A percentile compares a stretch with the other conserved stretches of the same genome.
These are phyloP conservation scores for Ectemnius lituratus DNA, from an alignment of 2,888 invertebrate species.

Conservation along the genomic window DNA sequence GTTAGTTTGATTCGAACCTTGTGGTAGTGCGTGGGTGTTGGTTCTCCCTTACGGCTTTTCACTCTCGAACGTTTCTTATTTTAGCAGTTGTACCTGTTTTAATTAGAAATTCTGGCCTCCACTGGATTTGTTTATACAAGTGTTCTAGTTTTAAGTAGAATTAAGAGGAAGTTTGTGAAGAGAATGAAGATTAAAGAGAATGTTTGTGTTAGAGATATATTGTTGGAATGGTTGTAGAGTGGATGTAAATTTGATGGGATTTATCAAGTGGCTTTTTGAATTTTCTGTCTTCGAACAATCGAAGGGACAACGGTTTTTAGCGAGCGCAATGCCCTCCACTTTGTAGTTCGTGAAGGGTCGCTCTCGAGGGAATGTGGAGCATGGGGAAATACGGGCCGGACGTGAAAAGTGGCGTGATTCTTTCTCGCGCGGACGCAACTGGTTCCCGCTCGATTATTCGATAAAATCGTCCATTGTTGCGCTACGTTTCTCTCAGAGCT, in stretches of 20 bases:
- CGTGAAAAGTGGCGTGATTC: conserved; percentile 39
- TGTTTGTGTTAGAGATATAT: not conserved
- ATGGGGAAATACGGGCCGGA: conserved; percentile 23
- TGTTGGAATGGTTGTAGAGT: conserved; percentile 37
- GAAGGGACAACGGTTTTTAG: conserved; percentile 54
- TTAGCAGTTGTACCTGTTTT: too few relatives aligned
- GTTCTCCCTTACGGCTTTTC: too few relatives aligned
- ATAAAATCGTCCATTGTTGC: conserved; percentile 43
- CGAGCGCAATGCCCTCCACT: conserved; percentile 50
- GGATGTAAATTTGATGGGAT: conserved; percentile 42
- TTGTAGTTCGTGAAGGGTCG: conserved; percentile 46
- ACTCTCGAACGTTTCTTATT: too few relatives aligned
- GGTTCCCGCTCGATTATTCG: conserved; percentile 24
- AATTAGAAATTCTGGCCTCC: too few relatives aligned
- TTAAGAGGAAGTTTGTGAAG: too few relatives aligned
- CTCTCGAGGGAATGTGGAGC: conserved; percentile 20
- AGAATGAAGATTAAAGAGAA: too few relatives aligned
- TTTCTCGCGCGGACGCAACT: conserved; percentile 23
- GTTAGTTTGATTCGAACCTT: conserved; percentile 66
- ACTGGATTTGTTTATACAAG: too few relatives aligned
- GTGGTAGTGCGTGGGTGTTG: conserved; percentile 36
- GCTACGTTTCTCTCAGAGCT: not conserved
- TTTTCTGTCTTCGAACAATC: conserved; percentile 51
- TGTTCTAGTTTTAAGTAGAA: too few relatives aligned
- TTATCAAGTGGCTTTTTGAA: conserved; percentile 49